phyloP scores from a whole-genome alignment of 2,888 invertebrate species.

The Ceramica pisi region DNA sequence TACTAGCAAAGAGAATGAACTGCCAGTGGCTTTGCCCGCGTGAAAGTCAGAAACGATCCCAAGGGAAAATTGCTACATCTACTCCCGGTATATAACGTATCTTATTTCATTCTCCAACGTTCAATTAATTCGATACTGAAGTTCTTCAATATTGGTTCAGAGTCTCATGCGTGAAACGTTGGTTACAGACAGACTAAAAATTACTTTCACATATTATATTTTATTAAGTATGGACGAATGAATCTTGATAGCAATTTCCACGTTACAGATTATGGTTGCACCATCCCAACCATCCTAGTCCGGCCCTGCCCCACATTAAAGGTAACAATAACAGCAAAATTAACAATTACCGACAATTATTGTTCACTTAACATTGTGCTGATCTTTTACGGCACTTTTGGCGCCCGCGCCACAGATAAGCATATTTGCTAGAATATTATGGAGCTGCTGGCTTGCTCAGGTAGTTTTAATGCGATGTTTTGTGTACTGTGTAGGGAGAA shows the following conservation, averaged over 20 bases:
- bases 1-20: no score
- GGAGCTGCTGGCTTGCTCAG: conserved; percentile 17
- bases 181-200: no score
- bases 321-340: conserved; percentile 52
- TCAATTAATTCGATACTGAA: no score
- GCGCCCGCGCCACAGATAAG: conserved; percentile 27
- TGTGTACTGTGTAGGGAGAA: not conserved
- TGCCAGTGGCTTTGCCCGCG: no score
- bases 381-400: conserved; percentile 45
- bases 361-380: conserved; percentile 38
- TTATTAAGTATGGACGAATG: not conserved
- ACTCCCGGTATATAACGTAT: no score
- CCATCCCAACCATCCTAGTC: not conserved
- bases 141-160: no score
- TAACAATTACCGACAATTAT: conserved; percentile 50
- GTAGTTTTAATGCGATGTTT: conserved; percentile 13
- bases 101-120: no score
- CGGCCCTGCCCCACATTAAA: conserved; percentile 22
- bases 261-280: not conserved
- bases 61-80: no score
- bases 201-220: not conserved
- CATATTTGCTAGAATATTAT: conserved; percentile 39
- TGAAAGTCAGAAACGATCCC: no score
- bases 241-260: not conserved
- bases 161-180: no score